A percentile compares a stretch with the other conserved stretches of the same genome.
These are phyloP conservation scores for Calonectris borealis DNA, from an alignment of 2,113 vertebrate genomes.

Conservation along the genomic window DNA sequence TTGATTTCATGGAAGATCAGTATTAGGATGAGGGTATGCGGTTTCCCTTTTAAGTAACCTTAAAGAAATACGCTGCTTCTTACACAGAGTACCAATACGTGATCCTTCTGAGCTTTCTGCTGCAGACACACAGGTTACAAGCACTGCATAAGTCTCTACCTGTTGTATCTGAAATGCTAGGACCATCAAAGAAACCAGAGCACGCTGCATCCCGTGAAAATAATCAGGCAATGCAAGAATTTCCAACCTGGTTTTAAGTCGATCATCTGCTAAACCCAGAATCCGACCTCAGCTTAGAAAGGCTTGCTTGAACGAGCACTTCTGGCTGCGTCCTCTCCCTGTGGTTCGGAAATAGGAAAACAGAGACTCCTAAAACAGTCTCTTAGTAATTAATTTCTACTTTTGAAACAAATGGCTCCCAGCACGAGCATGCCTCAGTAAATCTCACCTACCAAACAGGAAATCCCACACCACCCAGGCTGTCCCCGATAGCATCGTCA, in stretches of 20 bases:
- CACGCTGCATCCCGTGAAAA: neutral
- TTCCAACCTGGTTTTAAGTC: neutral
- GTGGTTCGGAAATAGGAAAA: neutral
- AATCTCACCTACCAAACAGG: neutral
- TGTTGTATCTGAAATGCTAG: neutral
- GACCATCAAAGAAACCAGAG: neutral
- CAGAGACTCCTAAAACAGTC: neutral
- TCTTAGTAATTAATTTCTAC: neutral
- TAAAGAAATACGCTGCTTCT: neutral
- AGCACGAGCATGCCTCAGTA: accelerated
- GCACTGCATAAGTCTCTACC: neutral
- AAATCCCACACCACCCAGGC: neutral
- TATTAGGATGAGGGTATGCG: accelerated
- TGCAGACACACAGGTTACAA: neutral
- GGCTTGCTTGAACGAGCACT: accelerated
- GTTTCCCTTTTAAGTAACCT: neutral
- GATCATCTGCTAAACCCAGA: neutral
- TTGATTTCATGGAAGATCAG: neutral
- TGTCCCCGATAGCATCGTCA: neutral
- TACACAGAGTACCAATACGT: accelerated
- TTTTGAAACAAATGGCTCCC: neutral
- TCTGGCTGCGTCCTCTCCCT: neutral
- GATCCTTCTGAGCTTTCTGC: neutral
- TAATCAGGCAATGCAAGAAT: neutral
- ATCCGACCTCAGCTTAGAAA: neutral